Base-by-base conservation (phyloP, 2,888 invertebrate species). In the Spodoptera littoralis region DNA sequence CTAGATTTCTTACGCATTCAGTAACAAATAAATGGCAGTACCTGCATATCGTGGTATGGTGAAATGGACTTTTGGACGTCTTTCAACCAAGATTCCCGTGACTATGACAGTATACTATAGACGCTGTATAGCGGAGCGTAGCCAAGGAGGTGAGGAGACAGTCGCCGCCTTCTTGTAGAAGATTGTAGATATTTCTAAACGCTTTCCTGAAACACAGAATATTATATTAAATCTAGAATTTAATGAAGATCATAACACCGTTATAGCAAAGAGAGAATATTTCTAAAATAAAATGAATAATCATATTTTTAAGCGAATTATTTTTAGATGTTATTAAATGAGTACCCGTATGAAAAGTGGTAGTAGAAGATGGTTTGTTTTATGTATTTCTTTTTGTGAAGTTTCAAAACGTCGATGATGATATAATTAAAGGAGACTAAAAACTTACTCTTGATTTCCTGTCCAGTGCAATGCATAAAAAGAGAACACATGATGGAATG, bases 401-500 rank as follows among this genome's bases (percentile, higher is more conserved):
- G 8, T 8, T 6, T 36, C 8, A 9, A 36, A 36, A 36, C 2
- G 2, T 36, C 27, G 36, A 36, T 36, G 6, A 8, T 36, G 36
- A 9, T 36, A 36, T 36, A 36, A 36, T 36, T 36, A 8, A 5
- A 11, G 24, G 4, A n/a, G 12, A 48, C 22, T 11, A 48, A 11
- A 0, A 46, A 60, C 77, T 66, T 70, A 79, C 79, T 79, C 67
- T 61, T 79, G 79, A 57, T 79, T 67, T 43, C 59, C 67, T 30
- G 79, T 71, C 77, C 77, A 79, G 27, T 79, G 79, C 13, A 79
- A 48, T 13, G 77, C 69, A 47, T 72, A 79, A 51, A 79, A 79
- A n/a, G 79, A 79, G 58, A 79, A 79, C 12, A 76, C 79, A 36
- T 79, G 79, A 46, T 79, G 68, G 41, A 79, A 79, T 18, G 56